These are phyloP conservation scores for Phrixothrix hirtus DNA, from an alignment of 2,888 invertebrate species.

Conservation along the genomic window DNA sequence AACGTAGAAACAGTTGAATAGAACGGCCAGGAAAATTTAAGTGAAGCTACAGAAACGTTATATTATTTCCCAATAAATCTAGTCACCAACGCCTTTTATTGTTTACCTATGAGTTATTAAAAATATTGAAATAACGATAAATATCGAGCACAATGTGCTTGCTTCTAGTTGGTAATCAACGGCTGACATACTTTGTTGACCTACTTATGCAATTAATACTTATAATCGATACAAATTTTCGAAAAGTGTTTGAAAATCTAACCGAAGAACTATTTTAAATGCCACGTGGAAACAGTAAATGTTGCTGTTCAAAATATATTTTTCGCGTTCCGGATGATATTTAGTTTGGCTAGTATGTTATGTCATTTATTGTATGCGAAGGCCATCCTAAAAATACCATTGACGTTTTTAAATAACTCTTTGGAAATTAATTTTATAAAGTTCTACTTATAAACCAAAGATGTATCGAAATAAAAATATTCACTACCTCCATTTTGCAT, in stretches of 20 bases:
- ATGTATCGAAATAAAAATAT: not conserved
- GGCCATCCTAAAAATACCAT: slow-evolving; percentile 24
- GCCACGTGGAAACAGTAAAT: slow-evolving; percentile 10
- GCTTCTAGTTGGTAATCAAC: slow-evolving; percentile 44
- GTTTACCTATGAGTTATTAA: no score
- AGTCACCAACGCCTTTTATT: no score
- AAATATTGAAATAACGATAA: slow-evolving; percentile 29
- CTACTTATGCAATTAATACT: no score
- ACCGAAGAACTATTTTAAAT: slow-evolving; percentile 11
- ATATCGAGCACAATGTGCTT: slow-evolving; percentile 37
- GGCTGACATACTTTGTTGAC: slow-evolving; percentile 46
- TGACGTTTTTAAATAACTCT: slow-evolving; percentile 18
- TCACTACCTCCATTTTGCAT: no score
- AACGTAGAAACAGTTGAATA: no score
- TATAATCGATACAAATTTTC: slow-evolving; percentile 5
- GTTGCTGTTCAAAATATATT: slow-evolving; percentile 10
- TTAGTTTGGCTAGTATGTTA: slow-evolving; percentile 22
- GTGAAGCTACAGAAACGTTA: no score
- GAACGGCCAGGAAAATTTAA: no score
- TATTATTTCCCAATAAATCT: no score
- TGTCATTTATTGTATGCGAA: slow-evolving; percentile 31
- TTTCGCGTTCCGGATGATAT: slow-evolving; percentile 19
- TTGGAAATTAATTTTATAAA: not conserved
- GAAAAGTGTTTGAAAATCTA: not conserved
- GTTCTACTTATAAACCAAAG: not conserved